A percentile compares a stretch with the other conserved stretches of the same genome.
Conservation (phyloP, 2,888 invertebrate species). For the Aspidiotus rigidus region DNA sequence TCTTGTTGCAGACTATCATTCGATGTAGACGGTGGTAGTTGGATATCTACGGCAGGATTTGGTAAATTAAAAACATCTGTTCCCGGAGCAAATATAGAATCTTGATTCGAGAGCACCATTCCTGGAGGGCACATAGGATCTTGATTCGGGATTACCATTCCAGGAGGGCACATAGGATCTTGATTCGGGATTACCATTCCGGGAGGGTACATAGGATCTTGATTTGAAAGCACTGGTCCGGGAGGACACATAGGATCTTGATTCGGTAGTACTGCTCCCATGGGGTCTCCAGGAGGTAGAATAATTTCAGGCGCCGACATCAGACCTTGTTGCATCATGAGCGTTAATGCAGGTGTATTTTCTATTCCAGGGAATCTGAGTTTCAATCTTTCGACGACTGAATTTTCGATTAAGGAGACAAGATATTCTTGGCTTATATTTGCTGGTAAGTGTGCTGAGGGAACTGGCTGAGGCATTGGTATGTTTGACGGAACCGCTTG, state of each 20-base stretch:
- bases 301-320: not conserved
- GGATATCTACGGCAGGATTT: not conserved
- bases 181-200: not conserved
- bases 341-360: not conserved
- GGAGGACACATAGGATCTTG: not conserved
- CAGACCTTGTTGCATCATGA: not conserved
- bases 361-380: not conserved
- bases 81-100: not conserved
- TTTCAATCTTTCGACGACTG: constrained; percentile 11
- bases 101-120: not conserved
- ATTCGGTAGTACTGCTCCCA: not conserved
- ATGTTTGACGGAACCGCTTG: not conserved
- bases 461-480: not conserved
- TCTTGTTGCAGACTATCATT: not conserved
- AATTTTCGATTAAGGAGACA: constrained; percentile 8
- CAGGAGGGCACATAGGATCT: not conserved
- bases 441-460: not conserved
- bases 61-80: not conserved
- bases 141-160: not conserved
- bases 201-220: not conserved
- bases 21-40: not conserved
- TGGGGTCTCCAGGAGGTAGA: not conserved
- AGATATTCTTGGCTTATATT: constrained; percentile 19
- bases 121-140: not conserved
- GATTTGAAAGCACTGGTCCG: not conserved